Conservation (phyloP, 1,140 invertebrate genomes). For the Drosophila eugracilis region DNA sequence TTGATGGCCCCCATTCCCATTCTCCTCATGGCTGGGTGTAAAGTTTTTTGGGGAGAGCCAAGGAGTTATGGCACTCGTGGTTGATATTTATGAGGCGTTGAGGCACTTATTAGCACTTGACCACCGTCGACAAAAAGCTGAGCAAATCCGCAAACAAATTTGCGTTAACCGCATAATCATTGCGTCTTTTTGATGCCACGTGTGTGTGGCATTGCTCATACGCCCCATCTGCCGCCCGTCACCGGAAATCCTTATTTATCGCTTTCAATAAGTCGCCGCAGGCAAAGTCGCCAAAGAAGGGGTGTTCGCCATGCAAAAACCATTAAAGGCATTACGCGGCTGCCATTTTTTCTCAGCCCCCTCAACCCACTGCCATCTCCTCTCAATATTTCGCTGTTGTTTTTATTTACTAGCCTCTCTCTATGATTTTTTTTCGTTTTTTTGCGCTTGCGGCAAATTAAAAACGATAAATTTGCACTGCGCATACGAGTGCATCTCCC, state of each 20-base stretch:
- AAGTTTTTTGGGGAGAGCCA: slow-evolving; percentile 33
- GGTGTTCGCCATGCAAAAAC: slow-evolving; percentile 59
- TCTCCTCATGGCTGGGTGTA: slow-evolving; percentile 38
- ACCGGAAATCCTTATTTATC: slow-evolving; percentile 81
- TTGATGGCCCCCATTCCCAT: slow-evolving; percentile 52
- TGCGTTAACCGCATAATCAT: slow-evolving; percentile 77
- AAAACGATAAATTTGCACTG: slow-evolving; percentile 83
- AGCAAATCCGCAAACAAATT: slow-evolving; percentile 70
- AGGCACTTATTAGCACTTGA: slow-evolving; percentile 52
- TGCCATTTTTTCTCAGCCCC: slow-evolving; percentile 68
- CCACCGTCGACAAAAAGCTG: slow-evolving; percentile 38
- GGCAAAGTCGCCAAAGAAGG: slow-evolving; percentile 25
- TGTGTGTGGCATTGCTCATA: slow-evolving; percentile 50
- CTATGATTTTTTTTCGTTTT: slow-evolving; percentile 36
- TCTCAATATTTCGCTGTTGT: slow-evolving; percentile 31
- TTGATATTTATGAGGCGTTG: slow-evolving; percentile 35
- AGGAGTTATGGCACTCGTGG: slow-evolving; percentile 35
- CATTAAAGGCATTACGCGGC: slow-evolving; percentile 79
- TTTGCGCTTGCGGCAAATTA: slow-evolving; percentile 78
- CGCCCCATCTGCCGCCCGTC: slow-evolving; percentile 55
- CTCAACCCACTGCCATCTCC: neutral
- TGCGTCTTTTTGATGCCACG: slow-evolving; percentile 48
- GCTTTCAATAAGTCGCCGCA: slow-evolving; percentile 81
- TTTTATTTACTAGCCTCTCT: slow-evolving; percentile 41
- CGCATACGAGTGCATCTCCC: slow-evolving; percentile 44